Evolutionary conservation across 2,113 vertebrate species (phyloP).

Genomic region (Garra rufa): DNA sequence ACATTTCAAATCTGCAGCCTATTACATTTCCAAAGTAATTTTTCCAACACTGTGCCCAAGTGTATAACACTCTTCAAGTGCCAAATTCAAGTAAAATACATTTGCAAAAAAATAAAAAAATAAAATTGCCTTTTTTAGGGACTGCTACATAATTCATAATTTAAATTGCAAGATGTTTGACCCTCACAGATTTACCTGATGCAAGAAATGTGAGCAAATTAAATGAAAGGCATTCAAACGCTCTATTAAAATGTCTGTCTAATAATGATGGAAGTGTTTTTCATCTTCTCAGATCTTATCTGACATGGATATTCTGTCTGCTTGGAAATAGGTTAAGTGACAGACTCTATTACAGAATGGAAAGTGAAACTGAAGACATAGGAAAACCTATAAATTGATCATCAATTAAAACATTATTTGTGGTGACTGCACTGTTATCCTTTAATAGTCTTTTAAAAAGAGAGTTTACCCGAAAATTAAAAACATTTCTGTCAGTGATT

Average conservation of each 20-base stretch:
- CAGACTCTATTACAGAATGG: neutral
- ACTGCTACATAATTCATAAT: neutral
- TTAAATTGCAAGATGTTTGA: neutral
- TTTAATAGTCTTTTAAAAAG: no score
- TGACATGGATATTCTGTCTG: neutral
- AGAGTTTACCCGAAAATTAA: no score
- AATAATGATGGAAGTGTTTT: neutral
- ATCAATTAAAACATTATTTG: neutral
- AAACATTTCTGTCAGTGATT: no score
- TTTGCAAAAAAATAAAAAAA: neutral
- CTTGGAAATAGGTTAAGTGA: neutral
- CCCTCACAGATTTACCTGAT: neutral
- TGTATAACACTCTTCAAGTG: neutral
- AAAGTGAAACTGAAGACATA: neutral
- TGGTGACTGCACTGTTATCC: neutral
- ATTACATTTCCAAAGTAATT: no score
- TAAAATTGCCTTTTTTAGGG: neutral
- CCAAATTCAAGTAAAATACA: neutral
- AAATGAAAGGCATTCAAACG: neutral
- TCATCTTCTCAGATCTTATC: neutral
- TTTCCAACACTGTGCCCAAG: no score
- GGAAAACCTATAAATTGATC: neutral
- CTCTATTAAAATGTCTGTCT: neutral
- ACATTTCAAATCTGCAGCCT: no score
- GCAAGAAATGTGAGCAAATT: neutral